Conservation (phyloP, 2,888 invertebrate genomes). For the Andrena minutula region DNA sequence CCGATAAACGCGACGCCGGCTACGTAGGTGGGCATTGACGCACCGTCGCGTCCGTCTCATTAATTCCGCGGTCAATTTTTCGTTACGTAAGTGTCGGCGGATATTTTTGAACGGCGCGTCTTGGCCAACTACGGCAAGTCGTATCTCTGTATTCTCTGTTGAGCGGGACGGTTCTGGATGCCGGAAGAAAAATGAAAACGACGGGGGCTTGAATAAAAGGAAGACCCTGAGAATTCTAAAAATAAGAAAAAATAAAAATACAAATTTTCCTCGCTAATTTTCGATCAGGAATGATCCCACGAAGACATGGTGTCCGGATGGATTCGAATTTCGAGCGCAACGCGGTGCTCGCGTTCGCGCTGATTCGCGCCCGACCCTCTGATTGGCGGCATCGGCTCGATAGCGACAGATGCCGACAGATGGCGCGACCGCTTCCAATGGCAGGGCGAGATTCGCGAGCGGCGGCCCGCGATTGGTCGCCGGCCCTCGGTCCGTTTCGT, state of each 20-base stretch:
- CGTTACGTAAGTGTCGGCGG: conserved; percentile 34
- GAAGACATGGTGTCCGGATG: neutral
- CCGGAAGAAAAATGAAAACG: neutral
- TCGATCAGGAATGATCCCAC: neutral
- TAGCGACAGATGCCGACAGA: conserved; percentile 1
- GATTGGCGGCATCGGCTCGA: conserved; percentile 41
- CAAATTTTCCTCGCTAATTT: neutral
- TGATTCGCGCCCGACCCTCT: conserved; percentile 31
- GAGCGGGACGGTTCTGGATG: neutral
- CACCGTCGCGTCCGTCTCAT: conserved; percentile 1
- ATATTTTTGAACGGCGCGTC: conserved; percentile 22
- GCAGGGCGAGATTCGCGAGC: conserved; percentile 20
- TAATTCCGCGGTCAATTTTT: conserved; percentile 29
- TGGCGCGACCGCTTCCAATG: conserved; percentile 33
- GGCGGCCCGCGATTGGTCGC: neutral
- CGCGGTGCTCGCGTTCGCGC: conserved; percentile 2
- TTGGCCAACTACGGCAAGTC: conserved; percentile 23
- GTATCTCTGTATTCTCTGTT: neutral
- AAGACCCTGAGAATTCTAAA: neutral
- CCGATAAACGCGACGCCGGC: neutral
- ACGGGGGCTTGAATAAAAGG: neutral
- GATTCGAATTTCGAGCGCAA: conserved; percentile 23
- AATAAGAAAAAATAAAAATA: no score
- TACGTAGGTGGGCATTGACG: neutral
- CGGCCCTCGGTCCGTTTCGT: neutral